phyloP scores from a whole-genome alignment of 2,888 invertebrate genomes.

The Augiades crinisus region DNA sequence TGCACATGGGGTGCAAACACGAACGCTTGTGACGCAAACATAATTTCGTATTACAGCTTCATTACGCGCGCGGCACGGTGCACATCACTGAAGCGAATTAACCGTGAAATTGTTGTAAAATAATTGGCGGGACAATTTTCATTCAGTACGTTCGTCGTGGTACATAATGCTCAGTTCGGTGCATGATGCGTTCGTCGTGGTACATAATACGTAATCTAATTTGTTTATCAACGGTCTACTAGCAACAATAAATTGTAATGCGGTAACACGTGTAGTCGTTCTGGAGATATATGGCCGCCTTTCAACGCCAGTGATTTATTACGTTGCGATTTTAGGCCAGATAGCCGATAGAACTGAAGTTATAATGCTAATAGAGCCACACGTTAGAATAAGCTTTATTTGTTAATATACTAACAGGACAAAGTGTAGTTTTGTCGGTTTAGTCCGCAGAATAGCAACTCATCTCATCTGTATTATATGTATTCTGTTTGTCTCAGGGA shows the following conservation, averaged over 20 bases:
- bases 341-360: not conserved
- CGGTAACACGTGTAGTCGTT: slow-evolving; percentile 12
- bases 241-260: slow-evolving; percentile 1
- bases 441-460: too few relatives aligned
- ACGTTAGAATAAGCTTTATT: not conserved
- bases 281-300: slow-evolving; percentile 1
- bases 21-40: too few relatives aligned
- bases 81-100: not conserved
- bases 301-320: slow-evolving; percentile 9
- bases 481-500: too few relatives aligned
- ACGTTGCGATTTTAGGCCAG: not conserved
- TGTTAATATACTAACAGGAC: not conserved
- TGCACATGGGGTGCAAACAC: too few relatives aligned
- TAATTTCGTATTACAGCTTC: too few relatives aligned
- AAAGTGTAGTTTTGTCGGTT: too few relatives aligned
- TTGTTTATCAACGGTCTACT: slow-evolving; percentile 4
- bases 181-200: not conserved
- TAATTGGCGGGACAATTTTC: slow-evolving; percentile 1
- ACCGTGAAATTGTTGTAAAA: slow-evolving; percentile 9
- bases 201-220: slow-evolving; percentile 10
- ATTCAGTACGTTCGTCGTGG: not conserved
- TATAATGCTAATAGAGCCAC: slow-evolving; percentile 5
- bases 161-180: not conserved
- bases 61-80: too few relatives aligned
- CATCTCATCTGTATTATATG: too few relatives aligned